Evolutionary conservation across 2,888 invertebrate genomes (phyloP).

Genomic region (Aricia artaxerxes): DNA sequence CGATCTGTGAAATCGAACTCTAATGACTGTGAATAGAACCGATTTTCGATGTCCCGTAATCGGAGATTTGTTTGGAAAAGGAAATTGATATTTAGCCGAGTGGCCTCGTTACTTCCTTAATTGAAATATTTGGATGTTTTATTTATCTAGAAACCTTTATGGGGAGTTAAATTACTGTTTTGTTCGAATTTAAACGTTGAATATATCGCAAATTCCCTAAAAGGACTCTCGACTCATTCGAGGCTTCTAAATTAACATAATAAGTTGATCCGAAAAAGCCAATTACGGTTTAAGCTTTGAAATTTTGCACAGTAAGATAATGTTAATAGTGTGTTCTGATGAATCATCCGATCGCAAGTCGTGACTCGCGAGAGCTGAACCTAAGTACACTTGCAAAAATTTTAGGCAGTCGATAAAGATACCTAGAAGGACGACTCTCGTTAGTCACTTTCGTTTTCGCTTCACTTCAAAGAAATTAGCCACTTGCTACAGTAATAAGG

Average conservation of each 20-base stretch:
- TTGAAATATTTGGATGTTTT: conserved; percentile 47
- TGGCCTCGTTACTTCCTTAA: conserved; percentile 56
- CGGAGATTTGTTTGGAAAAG: conserved; percentile 40
- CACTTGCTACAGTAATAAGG: conserved; percentile 38
- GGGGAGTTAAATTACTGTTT: conserved; percentile 4
- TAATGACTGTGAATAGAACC: conserved; percentile 44
- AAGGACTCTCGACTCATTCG: neutral
- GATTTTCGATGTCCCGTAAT: conserved; percentile 38
- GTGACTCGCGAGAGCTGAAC: neutral
- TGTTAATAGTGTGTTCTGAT: neutral
- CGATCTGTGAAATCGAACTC: conserved; percentile 44
- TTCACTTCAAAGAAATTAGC: conserved; percentile 34
- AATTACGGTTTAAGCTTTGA: neutral
- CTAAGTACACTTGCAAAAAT: neutral
- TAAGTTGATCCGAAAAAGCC: neutral
- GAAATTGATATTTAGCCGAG: conserved; percentile 41
- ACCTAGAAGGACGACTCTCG: neutral
- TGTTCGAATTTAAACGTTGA: neutral
- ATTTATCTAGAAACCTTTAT: neutral
- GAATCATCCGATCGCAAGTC: neutral
- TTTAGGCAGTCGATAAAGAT: neutral
- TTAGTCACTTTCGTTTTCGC: conserved; percentile 11
- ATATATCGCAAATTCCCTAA: neutral
- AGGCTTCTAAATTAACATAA: neutral
- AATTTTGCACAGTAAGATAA: neutral